Evolutionary conservation across 1,140 invertebrate genomes (phyloP), one percentile per base, ranked within the genome.

Genomic region (Brachionus paranguensis): DNA sequence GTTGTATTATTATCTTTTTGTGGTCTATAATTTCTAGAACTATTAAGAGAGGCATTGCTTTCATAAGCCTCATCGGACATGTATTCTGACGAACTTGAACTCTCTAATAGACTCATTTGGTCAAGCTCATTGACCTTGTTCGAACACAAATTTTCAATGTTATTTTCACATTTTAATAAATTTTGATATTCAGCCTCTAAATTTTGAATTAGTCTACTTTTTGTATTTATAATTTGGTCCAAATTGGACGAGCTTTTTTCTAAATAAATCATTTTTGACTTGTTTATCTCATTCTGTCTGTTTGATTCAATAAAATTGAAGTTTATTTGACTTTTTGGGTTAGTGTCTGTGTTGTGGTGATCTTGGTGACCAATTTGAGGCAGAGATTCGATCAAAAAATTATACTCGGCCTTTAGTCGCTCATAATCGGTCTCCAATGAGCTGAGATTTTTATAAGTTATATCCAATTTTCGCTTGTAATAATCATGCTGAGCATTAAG

Each of bases 141-240:
- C 7, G 17, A 68, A 0, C 27, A 14, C 10, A 68, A 12, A 68
- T 68, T 68, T 1, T 68, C 20, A 20, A 72, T 43, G 43, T 72
- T 72, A 41, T 41, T 72, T 72, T 72, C 68, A 72, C 68, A 72
- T 72, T 72, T 72, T 20, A 72, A 20, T 33, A 72, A 72, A 24
- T 20, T 72, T 43, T 72, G 68, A 41, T 43, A 72, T 43, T 72
- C 68, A 72, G 68, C 33, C 20, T 45, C 37, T 43, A 72, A 72
- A 72, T 72, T 72, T 72, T 72, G 68, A 43, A 72, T 11, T 17
- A 72, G 20, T 72, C n/a, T 43, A 20, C 37, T 72, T 43, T 72
- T 72, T 14, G 37, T 12, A 1, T 14, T n/a, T 41, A 72, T 41
- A 29, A 43, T 41, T 17, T 72, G 17, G 7, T 72, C 68, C 37